Base-by-base conservation (phyloP, 2,113 vertebrate species). In the Callithrix jacchus region DNA sequence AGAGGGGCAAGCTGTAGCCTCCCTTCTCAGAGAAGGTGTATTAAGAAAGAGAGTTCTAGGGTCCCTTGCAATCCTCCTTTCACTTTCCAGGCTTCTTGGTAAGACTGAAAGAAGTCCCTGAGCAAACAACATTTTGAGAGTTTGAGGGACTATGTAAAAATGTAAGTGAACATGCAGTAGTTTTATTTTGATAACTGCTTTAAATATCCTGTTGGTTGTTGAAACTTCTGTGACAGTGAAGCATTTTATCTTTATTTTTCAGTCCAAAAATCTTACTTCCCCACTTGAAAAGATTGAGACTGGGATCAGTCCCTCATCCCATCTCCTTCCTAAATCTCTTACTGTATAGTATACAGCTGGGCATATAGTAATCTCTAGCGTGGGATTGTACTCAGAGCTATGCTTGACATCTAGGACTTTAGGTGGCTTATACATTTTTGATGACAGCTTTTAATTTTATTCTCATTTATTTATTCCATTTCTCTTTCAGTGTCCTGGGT, bases 401-500 rank as follows among this genome's bases (percentile, higher is more conserved):
- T 47, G 17, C 58, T 40, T 83, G 8, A 42, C 16, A 54, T 76
- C n/a, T 40, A n/a, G n/a, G n/a, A n/a, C n/a, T n/a, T n/a, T n/a
- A n/a, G 58, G 70, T 70, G 49, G 12, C 40, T 83, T 86, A 82
- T 81, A 27, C 80, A 9, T 74, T 45, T 52, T 94, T 42, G 0
- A 6, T 58, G 37, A 71, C 79, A 54, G 85, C 7, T 95, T 58
- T 35, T 91, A 66, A 64, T 81, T 18, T 85, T 61, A 49, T 64
- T 89, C 87, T 96, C 80, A 96, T 42, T 89, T 97, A 95, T 94
- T 97, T 97, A 95, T 94, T 97, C 10, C 10, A 71, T 87, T 98
- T 98, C 96, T 96, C 35, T 98, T 99, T 90, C 98, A 99, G 99
- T 98, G 98, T 99, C 99, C 98, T 98, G 98, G 99, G 99, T 99